Evolutionary conservation across 1,140 invertebrate species (phyloP), one percentile per base, ranked within the genome.

Genomic region (Drosophila rhopaloa): DNA sequence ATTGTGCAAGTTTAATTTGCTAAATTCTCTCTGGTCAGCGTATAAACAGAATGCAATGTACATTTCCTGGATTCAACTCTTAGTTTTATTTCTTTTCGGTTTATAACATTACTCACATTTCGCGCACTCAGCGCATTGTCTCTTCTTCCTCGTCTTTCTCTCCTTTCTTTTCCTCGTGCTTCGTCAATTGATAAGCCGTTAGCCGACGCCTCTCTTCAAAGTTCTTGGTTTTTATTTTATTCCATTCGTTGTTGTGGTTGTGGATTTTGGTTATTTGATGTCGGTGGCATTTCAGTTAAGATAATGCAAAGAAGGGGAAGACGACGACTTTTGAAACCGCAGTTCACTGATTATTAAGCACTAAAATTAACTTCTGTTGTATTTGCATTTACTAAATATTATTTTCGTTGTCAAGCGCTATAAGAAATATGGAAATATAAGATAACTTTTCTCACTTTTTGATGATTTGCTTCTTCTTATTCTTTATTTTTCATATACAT

Each of bases 191-290:
- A 62, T 73, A 37, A 60, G 53, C 71, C 61, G 71, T 71, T 79
- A 54, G 59, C 63, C 43, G 57, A 56, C 62, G 60, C 59, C 72
- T 65, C 63, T 74, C 58, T 51, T 68, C 32, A 61, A 76, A 68
- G 81, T 85, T 58, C 60, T 80, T 79, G 74, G 27, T 61, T 54
- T 60, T 43, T 62, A 32, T 62, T 32, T 65, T 61, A 79, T 76
- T 84, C 76, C 76, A 80, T 84, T 84, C 72, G 81, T 73, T 80
- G 72, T 66, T 71, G 59, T 59, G 7, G 54, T n/a, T n/a, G n/a
- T n/a, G n/a, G n/a, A n/a, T 61, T 58, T 27, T 66, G 62, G 37
- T 37, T 71, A 24, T 29, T 62, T 50, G 29, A 9, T 68, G 16
- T 61, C 57, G 35, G 24, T 48, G 44, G 41, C 58, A 41, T 60